A percentile compares a stretch with the other conserved stretches of the same genome.
Evolutionary conservation across 2,888 invertebrate genomes (phyloP).

Genomic region (Perdita meconis): DNA sequence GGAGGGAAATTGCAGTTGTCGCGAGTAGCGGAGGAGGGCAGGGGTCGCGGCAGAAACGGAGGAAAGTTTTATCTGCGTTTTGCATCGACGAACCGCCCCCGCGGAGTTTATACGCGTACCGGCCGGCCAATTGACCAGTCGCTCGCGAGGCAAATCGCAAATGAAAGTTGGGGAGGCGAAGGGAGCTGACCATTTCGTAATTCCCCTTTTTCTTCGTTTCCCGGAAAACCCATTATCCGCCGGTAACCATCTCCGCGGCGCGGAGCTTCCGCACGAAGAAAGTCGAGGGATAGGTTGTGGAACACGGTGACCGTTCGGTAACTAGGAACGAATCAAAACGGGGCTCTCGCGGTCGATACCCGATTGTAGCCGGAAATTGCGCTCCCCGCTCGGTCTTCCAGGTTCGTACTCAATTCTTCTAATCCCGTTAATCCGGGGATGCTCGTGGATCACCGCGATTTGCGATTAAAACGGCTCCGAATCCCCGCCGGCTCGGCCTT

Average conservation of each 20-base stretch:
- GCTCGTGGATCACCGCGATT: conserved; percentile 28
- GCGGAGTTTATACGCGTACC: conserved; percentile 7
- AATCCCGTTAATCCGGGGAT: conserved; percentile 35
- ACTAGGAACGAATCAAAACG: conserved; percentile 33
- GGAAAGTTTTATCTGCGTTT: conserved; percentile 40
- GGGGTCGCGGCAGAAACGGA: too few relatives aligned
- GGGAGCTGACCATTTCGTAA: conserved; percentile 32
- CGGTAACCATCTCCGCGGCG: not conserved
- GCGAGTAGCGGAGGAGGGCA: conserved; percentile 1
- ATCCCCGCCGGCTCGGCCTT: conserved; percentile 4
- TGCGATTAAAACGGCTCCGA: conserved; percentile 20
- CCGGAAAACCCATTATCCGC: conserved; percentile 31
- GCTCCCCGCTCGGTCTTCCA: conserved; percentile 47
- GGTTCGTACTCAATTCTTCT: conserved; percentile 18
- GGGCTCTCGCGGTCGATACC: conserved; percentile 36
- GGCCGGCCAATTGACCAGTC: conserved; percentile 29
- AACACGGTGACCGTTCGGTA: conserved; percentile 22
- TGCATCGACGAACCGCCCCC: conserved; percentile 34
- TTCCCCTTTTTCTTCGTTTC: conserved; percentile 30
- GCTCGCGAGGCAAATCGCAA: conserved; percentile 25
- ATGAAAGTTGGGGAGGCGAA: not conserved
- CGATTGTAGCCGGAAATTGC: conserved; percentile 54
- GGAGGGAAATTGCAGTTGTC: conserved; percentile 49
- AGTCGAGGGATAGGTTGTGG: not conserved
- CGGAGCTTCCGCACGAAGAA: not conserved